These are phyloP conservation scores for Apamea epomidion DNA, from an alignment of 2,888 invertebrate species.

Conservation along the genomic window DNA sequence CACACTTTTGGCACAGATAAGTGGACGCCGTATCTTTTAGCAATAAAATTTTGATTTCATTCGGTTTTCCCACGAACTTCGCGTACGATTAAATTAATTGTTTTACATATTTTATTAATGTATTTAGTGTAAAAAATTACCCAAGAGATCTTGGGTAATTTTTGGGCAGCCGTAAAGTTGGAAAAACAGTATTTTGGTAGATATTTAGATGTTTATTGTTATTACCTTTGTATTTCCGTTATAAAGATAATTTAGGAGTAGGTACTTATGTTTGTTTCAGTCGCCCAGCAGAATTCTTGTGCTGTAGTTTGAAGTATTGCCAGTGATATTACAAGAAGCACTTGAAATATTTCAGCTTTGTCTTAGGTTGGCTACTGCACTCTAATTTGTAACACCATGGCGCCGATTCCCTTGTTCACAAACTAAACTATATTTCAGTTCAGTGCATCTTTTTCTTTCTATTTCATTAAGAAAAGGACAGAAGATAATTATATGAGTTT, in stretches of 20 bases:
- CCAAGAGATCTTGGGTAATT: too few relatives aligned
- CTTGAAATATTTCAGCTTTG: neutral
- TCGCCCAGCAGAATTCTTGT: neutral
- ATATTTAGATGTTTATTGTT: neutral
- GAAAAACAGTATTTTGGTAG: slow-evolving; percentile 13
- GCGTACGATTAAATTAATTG: slow-evolving; percentile 16
- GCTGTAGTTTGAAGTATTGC: neutral
- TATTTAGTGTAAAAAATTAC: slow-evolving; percentile 16
- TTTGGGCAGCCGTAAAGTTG: slow-evolving; percentile 39
- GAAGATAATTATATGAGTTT: too few relatives aligned
- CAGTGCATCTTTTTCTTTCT: too few relatives aligned
- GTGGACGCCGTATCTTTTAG: slow-evolving; percentile 32
- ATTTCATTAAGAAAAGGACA: too few relatives aligned
- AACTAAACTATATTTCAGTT: too few relatives aligned
- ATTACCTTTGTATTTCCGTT: slow-evolving; percentile 18
- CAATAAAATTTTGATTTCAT: slow-evolving; percentile 62
- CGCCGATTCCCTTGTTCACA: too few relatives aligned
- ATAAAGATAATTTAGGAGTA: slow-evolving; percentile 3
- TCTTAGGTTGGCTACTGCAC: neutral
- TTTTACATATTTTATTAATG: slow-evolving; percentile 32
- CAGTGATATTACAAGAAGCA: neutral
- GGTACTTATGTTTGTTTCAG: neutral
- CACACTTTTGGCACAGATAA: slow-evolving; percentile 50
- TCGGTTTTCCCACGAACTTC: slow-evolving; percentile 47
- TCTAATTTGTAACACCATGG: neutral